Evolutionary conservation across 2,113 vertebrate genomes (phyloP).

Genomic region (Microcebus ravelobensis): DNA sequence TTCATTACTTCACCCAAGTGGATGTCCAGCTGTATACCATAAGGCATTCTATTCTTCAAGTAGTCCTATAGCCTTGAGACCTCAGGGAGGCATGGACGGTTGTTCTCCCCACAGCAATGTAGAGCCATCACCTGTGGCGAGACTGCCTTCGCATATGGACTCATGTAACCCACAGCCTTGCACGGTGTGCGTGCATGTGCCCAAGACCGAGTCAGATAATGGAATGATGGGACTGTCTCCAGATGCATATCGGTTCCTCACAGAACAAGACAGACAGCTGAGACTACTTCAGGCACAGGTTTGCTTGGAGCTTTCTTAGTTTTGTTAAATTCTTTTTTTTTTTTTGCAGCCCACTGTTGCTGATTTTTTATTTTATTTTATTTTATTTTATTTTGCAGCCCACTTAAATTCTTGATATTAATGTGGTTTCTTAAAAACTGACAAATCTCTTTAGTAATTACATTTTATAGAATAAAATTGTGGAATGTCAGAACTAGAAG

Average conservation of each 20-base stretch:
- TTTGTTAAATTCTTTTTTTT: conserved; percentile 23
- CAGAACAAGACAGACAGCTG: conserved; percentile 94
- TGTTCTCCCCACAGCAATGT: conserved; percentile 58
- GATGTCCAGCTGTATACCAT: conserved; percentile 82
- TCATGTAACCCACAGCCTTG: conserved; percentile 78
- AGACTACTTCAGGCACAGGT: conserved; percentile 97
- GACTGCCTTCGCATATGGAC: conserved; percentile 47
- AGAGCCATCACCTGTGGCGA: conserved; percentile 65
- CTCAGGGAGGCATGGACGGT: conserved; percentile 67
- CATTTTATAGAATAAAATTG: not conserved
- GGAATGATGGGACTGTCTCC: conserved; percentile 86
- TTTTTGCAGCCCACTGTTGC: too few species aligned
- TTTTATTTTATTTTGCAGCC: not conserved
- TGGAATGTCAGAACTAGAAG: conserved; percentile 33
- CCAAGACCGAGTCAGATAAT: conserved; percentile 73
- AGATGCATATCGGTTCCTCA: conserved; percentile 91
- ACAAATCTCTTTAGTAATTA: not conserved
- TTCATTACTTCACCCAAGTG: conserved; percentile 78
- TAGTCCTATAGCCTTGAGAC: conserved; percentile 76
- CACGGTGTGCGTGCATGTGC: conserved; percentile 71
- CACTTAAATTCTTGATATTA: conserved; percentile 33
- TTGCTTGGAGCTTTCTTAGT: conserved; percentile 63
- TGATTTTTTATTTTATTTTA: not conserved
- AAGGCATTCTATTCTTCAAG: conserved; percentile 78
- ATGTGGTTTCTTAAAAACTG: conserved; percentile 15